phyloP scores from a whole-genome alignment of 2,888 invertebrate genomes.

The Drosophila cracens region DNA sequence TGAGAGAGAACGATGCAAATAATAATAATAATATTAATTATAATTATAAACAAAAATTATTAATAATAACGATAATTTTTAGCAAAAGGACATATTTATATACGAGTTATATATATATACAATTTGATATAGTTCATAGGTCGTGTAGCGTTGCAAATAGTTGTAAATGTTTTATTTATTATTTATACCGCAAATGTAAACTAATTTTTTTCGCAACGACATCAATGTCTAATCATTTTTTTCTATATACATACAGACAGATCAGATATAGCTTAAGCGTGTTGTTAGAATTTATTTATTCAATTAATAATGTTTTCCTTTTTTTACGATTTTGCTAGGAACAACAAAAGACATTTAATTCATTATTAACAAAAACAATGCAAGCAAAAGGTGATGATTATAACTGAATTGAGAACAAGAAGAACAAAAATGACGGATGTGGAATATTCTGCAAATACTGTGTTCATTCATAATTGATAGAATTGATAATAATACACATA shows the following conservation, averaged over 20 bases:
- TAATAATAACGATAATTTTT: slow-evolving; percentile 67
- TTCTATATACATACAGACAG: slow-evolving; percentile 25
- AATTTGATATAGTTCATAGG: slow-evolving; percentile 78
- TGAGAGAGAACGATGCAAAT: slow-evolving; percentile 44
- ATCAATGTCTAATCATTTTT: slow-evolving; percentile 31
- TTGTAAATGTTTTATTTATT: slow-evolving; percentile 81
- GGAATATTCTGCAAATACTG: slow-evolving; percentile 60
- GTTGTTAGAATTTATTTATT: slow-evolving; percentile 73
- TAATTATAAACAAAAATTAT: slow-evolving; percentile 32
- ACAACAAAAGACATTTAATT: slow-evolving; percentile 67
- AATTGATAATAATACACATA: slow-evolving; percentile 32
- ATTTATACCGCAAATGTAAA: slow-evolving; percentile 74
- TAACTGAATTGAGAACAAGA: slow-evolving; percentile 33
- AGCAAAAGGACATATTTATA: slow-evolving; percentile 79
- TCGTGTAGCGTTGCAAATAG: slow-evolving; percentile 76
- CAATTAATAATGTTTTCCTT: slow-evolving; percentile 42
- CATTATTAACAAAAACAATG: slow-evolving; percentile 37
- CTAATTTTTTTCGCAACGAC: slow-evolving; percentile 56
- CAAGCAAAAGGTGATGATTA: slow-evolving; percentile 45
- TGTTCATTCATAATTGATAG: slow-evolving; percentile 63
- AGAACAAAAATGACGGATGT: slow-evolving; percentile 31
- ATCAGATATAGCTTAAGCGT: slow-evolving; percentile 58
- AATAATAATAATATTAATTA: slow-evolving; percentile 55
- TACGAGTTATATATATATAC: slow-evolving; percentile 72
- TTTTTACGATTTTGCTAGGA: slow-evolving; percentile 37